phyloP scores from a whole-genome alignment of 2,113 vertebrate genomes.

The Petromus typicus region DNA sequence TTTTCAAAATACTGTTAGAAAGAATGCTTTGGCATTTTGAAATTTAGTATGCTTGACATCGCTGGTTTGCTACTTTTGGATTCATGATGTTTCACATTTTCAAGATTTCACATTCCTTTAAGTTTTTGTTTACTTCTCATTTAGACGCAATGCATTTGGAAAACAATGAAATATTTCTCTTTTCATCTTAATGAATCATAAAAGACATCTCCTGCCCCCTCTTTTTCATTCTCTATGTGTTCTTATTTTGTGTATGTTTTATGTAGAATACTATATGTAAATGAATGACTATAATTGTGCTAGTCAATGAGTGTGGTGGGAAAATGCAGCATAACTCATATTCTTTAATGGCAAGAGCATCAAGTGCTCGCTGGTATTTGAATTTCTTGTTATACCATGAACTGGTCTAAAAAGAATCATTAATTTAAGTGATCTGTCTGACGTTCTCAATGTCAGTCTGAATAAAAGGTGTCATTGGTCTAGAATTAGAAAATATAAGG shows the following conservation, averaged over 20 bases:
- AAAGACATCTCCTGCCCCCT: background rate
- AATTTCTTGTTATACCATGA: constrained; percentile 18
- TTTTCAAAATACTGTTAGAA: constrained; percentile 15
- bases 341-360: constrained; percentile 4
- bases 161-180: background rate
- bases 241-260: constrained; percentile 7
- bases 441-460: background rate
- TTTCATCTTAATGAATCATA: background rate
- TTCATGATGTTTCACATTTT: background rate
- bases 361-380: background rate
- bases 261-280: background rate
- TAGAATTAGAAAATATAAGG: background rate
- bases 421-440: background rate
- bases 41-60: background rate
- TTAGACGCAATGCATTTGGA: background rate
- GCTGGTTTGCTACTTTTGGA: background rate
- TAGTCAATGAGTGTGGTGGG: background rate
- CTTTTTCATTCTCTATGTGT: background rate
- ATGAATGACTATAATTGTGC: background rate
- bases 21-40: background rate
- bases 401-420: background rate
- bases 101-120: background rate
- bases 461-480: background rate
- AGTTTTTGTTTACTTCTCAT: constrained; percentile 23
- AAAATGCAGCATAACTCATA: constrained; percentile 21